phyloP scores from a whole-genome alignment of 2,797 vertebrate genomes.

The Hybognathus amarus region DNA sequence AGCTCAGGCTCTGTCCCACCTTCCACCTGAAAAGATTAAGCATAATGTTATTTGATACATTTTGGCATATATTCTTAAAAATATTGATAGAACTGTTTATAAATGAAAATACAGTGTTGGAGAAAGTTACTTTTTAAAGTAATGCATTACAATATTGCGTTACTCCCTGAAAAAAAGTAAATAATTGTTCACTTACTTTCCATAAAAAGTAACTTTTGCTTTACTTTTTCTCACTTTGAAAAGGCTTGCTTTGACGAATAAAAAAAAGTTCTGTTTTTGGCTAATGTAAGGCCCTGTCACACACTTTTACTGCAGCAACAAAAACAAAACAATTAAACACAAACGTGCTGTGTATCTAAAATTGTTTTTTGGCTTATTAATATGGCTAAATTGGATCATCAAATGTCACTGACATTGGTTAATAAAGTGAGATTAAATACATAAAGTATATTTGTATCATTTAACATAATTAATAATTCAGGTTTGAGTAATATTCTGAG shows the following conservation, averaged over 20 bases:
- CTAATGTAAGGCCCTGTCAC: too few species aligned
- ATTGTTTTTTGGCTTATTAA: neutral
- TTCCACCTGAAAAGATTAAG: slow-evolving; percentile 65
- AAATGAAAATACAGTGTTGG: neutral
- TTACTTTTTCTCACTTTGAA: neutral
- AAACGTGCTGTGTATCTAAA: neutral
- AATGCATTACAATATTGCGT: neutral
- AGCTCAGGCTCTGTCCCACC: slow-evolving; percentile 78
- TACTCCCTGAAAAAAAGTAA: neutral
- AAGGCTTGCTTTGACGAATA: neutral
- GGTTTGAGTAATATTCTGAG: neutral
- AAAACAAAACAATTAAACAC: too few species aligned
- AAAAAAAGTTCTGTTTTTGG: too few species aligned
- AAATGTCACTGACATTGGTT: neutral
- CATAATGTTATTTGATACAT: neutral
- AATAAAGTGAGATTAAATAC: neutral
- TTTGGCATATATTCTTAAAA: neutral
- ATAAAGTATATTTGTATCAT: neutral
- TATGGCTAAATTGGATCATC: neutral
- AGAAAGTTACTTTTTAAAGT: neutral
- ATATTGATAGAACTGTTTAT: neutral
- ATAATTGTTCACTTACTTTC: neutral
- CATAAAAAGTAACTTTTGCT: neutral
- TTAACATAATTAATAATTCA: neutral
- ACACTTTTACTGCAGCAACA: too few species aligned